A percentile compares a stretch with the other conserved stretches of the same genome.
Conservation (phyloP, 1,140 invertebrate genomes). For the Cyrtorhinus lividipennis region DNA sequence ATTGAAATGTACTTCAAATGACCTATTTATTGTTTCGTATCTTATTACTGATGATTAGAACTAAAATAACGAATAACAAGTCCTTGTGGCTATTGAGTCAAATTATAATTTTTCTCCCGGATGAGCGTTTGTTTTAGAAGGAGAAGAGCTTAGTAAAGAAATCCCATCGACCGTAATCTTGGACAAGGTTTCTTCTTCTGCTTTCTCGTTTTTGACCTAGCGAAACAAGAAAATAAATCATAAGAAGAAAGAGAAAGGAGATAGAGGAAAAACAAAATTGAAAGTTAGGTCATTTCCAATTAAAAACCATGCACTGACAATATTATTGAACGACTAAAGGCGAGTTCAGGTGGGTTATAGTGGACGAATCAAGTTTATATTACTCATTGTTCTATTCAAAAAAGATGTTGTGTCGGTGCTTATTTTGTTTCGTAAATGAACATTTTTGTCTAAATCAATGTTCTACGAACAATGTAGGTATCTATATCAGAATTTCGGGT, state of each 20-base stretch:
- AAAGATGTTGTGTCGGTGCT: no score
- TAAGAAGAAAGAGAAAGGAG: neutral
- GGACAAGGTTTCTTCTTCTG: neutral
- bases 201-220: constrained; percentile 15
- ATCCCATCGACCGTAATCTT: constrained; percentile 10
- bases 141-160: constrained; percentile 11
- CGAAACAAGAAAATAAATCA: constrained; percentile 11
- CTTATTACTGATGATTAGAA: no score
- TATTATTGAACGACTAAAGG: neutral
- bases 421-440: no score
- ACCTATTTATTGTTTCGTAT: no score
- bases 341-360: no score
- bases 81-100: neutral
- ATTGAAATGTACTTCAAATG: no score
- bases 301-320: neutral
- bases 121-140: neutral
- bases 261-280: neutral
- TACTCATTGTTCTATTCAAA: no score
- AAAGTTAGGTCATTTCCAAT: neutral
- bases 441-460: no score
- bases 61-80: neutral
- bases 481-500: no score
- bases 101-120: neutral
- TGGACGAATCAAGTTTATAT: no score
- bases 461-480: no score